A percentile compares a stretch with the other conserved stretches of the same genome.
Conservation (phyloP, 2,113 vertebrate genomes). For the Pluvianellus socialis region DNA sequence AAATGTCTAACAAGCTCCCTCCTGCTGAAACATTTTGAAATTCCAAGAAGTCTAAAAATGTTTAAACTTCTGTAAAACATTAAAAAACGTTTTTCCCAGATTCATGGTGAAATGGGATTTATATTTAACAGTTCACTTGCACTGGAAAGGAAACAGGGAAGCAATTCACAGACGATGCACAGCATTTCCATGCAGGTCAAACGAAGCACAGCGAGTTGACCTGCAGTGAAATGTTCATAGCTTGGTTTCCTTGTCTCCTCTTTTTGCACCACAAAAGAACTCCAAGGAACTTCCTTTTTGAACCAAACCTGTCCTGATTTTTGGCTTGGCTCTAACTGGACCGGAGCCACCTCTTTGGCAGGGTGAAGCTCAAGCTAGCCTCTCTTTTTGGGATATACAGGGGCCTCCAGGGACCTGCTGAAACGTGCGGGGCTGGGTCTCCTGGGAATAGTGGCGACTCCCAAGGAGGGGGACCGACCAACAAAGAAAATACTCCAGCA, state of each 20-base stretch:
- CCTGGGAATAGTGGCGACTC: background rate
- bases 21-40: background rate
- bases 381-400: background rate
- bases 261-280: background rate
- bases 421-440: background rate
- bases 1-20: background rate
- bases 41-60: background rate
- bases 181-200: background rate
- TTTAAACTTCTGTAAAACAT: no score
- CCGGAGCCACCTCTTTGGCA: background rate
- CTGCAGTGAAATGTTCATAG: background rate
- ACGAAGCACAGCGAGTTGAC: background rate
- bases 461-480: background rate
- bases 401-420: background rate
- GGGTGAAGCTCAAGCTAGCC: background rate
- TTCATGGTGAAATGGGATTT: background rate
- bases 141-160: background rate
- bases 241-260: background rate
- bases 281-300: background rate
- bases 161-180: background rate
- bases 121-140: background rate
- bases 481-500: background rate
- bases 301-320: background rate
- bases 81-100: background rate
- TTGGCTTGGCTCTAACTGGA: background rate